These are phyloP conservation scores for Heliconius cydno DNA, from an alignment of 2,888 invertebrate genomes.

Conservation along the genomic window DNA sequence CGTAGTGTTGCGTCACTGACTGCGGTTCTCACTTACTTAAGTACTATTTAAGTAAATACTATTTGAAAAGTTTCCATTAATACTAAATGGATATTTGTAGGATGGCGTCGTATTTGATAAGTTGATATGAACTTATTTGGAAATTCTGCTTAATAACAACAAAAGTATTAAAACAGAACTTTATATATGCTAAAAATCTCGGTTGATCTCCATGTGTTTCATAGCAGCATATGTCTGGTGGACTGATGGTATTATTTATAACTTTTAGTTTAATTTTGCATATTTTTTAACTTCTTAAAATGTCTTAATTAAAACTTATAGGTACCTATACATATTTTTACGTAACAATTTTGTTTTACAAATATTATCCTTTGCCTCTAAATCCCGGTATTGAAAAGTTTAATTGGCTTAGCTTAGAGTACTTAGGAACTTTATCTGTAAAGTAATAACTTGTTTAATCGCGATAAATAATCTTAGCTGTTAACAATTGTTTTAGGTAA, in stretches of 20 bases:
- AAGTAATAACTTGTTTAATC: neutral
- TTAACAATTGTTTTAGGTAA: neutral
- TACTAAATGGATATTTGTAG: neutral
- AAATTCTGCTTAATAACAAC: neutral
- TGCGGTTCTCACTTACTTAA: neutral
- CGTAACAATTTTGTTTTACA: neutral
- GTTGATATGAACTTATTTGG: neutral
- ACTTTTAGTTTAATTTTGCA: neutral
- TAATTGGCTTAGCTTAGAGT: neutral
- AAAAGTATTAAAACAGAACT: neutral
- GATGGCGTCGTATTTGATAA: neutral
- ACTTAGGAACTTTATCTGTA: neutral
- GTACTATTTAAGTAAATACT: neutral
- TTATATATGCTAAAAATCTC: too few species aligned
- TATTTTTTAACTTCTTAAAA: neutral
- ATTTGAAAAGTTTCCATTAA: neutral
- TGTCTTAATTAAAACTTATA: neutral
- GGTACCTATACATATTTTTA: neutral
- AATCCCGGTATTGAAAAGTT: neutral
- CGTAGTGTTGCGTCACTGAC: neutral
- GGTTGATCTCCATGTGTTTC: too few species aligned
- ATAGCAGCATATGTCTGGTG: neutral
- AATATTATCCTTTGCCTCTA: neutral
- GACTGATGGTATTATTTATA: too few species aligned
- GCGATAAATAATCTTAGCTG: neutral